Base-by-base conservation (phyloP, 2,888 invertebrate genomes). In the Erebia epiphron region DNA sequence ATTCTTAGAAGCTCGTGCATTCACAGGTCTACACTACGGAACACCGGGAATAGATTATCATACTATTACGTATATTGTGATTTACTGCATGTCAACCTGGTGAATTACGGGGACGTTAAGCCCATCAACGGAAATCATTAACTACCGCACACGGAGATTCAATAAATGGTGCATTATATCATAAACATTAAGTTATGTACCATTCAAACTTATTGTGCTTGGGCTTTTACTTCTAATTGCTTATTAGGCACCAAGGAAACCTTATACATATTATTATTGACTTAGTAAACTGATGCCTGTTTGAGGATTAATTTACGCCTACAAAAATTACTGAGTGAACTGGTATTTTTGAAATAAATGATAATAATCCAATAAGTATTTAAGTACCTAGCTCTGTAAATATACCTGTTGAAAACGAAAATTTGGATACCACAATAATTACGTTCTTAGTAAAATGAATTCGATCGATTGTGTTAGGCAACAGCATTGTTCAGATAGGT, bases 31-130 rank as follows among this genome's bases (percentile, higher is more conserved):
- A 60, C n/a, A 66, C 68, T 57, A 68, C 56, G 58, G 67, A 67
- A 66, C 65, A 58, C 69, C 46, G 60, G 66, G 46, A 62, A 49
- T 68, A 54, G 70, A 69, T 76, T 74, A 75, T 65, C 74, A 73
- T 76, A 70, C 75, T 73, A 75, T 77, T 75, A n/a, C n/a, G n/a
- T n/a, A 77, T 69, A 73, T 70, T 70, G 68, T 62, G 64, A 70
- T 73, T 73, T 70, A 73, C 68, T 52, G 56, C 43, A 50, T 70
- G 70, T 73, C 73, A n/a, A 43, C 49, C 49, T n/a, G 54, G 50
- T 66, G 61, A 70, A 70, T 68, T 70, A 65, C 70, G 57, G 16
- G 50, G 54, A 56, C 41, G 41, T 7, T 35, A 35, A 46, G 49
- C 41, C 60, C 56, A 52, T 52, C 70, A 66, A 43, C 67, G 68